Evolutionary conservation across 2,113 vertebrate genomes (phyloP), one percentile per base, ranked within the genome.

Genomic region (Theristicus caerulescens): DNA sequence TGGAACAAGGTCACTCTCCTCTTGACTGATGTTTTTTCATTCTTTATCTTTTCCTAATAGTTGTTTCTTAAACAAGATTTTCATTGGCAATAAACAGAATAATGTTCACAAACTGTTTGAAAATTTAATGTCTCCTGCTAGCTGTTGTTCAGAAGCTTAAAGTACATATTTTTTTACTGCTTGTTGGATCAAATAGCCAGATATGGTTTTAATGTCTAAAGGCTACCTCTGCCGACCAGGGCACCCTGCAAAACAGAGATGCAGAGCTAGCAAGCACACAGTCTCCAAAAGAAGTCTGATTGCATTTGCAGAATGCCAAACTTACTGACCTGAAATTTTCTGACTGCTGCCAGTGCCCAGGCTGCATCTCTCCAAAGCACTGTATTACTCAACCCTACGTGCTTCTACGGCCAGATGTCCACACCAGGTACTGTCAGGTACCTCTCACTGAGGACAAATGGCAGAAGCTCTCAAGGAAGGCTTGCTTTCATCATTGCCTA

Each of bases 1-100:
- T 91, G 84, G 62, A 87, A 95, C 89, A 93, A 94, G 93, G 87
- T 95, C 90, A 90, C 18, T 77, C 51, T 95, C 42, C 64, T 94
- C 82, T 90, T 83, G 78, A 64, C 16, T 79, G 73, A 92, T 78
- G 36, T 10, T 42, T 91, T 93, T 79, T 91, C 34, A 1, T 92
- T 79, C 79, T 91, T 91, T 91, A 73, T 85, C 81, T 93, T 94
- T 95, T 85, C 78, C 84, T 74, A 83, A n/a, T 64, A 78, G 58
- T 83, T 91, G 71, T 78, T 96, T 94, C 87, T 88, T 80, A 86
- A 90, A 91, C 55, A 66, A 66, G 47, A 47, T 47, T 85, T 95
- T 86, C 47, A 55, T 31, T 40, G 81, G 29, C n/a, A 80, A 89
- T 27, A 94, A 94, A 70, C 24, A 79, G 32, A 85, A 86, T n/a